phyloP scores from a whole-genome alignment of 2,113 vertebrate species.

The Antigone vipio region DNA sequence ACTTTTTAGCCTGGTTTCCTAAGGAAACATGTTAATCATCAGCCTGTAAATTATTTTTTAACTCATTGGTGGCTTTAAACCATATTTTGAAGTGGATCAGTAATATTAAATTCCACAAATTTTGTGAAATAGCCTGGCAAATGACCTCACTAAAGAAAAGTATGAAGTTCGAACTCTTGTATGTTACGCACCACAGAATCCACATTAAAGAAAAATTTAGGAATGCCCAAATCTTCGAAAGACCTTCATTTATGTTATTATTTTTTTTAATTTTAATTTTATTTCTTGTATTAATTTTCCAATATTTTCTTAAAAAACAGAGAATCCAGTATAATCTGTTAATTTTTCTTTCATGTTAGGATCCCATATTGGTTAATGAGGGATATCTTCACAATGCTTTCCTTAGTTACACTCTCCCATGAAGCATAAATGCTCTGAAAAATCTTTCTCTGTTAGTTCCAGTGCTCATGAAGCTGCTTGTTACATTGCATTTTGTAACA shows the following conservation, averaged over 20 bases:
- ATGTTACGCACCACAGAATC: not conserved
- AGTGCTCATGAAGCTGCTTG: not conserved
- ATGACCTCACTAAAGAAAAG: not conserved
- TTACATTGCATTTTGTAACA: not conserved
- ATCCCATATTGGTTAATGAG: not conserved
- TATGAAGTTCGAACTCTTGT: not conserved
- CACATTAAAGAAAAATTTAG: not conserved
- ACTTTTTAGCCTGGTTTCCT: not conserved
- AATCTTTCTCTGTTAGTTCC: not conserved
- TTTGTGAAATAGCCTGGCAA: not conserved
- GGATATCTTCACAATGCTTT: not conserved
- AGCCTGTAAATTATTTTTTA: not conserved
- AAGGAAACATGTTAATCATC: not conserved
- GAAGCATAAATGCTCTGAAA: not conserved
- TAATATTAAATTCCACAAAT: not conserved
- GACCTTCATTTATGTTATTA: fast-evolving
- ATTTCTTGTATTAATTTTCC: not conserved
- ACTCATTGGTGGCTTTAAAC: not conserved
- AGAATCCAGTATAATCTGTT: not conserved
- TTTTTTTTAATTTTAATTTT: not conserved
- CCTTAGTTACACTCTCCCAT: not conserved
- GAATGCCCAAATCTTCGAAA: not conserved
- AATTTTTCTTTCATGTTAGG: not conserved
- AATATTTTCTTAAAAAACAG: not conserved
- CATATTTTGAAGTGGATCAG: not conserved